These are phyloP conservation scores for Bergia sp. DNA, from an alignment of 92 coral and sea anemone genomes.

Conservation along the genomic window DNA sequence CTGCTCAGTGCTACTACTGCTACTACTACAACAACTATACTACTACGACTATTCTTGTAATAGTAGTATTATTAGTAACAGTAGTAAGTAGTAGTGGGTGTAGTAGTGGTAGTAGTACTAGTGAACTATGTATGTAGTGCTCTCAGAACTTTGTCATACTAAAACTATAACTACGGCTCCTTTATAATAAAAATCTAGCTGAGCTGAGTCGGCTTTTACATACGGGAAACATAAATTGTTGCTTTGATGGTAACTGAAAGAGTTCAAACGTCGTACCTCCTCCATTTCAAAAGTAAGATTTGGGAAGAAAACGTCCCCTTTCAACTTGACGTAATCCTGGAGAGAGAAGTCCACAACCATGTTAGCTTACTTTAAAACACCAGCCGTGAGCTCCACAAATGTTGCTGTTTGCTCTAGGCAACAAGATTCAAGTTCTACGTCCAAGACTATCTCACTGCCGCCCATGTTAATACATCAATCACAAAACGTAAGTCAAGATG, in stretches of 20 bases:
- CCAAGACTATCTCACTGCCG: no score
- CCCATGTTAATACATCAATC: no score
- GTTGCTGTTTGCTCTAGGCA: neutral
- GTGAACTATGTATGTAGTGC: no score
- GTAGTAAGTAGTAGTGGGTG: neutral
- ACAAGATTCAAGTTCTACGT: no score
- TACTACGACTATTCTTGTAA: no score
- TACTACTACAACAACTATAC: no score
- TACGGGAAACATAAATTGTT: neutral
- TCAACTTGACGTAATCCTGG: constrained; percentile 83
- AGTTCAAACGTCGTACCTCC: constrained; percentile 57
- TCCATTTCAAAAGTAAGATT: constrained; percentile 91
- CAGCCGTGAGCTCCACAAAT: neutral
- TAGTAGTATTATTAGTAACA: neutral
- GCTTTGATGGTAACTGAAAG: neutral
- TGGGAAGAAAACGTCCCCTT: constrained; percentile 96
- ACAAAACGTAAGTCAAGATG: no score
- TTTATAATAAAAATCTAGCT: neutral
- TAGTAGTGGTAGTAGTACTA: neutral
- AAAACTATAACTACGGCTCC: no score
- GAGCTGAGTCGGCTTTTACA: neutral
- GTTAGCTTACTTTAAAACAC: neutral
- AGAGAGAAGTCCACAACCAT: constrained; percentile 5
- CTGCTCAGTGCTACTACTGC: no score
- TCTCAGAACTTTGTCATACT: no score